Evolutionary conservation across 2,797 vertebrate species (phyloP).

Genomic region (Cyclura pinguis): DNA sequence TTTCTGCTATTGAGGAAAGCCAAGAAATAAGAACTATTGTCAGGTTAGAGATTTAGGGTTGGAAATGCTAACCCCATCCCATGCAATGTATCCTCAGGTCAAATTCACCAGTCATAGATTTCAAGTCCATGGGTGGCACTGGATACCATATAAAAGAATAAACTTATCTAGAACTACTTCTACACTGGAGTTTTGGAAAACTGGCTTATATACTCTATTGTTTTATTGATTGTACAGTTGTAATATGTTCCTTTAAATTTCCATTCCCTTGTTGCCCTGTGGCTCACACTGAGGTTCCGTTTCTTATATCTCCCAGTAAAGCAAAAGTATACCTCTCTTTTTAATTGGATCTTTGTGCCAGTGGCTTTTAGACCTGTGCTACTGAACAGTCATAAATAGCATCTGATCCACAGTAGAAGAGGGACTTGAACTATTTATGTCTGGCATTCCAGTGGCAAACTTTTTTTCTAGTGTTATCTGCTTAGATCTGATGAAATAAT

Average conservation of each 20-base stretch:
- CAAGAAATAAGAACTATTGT: neutral
- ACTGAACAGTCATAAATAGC: constrained; percentile 29
- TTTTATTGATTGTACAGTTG: constrained; percentile 25
- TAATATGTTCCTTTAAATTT: constrained; percentile 27
- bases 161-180: constrained; percentile 4
- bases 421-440: neutral
- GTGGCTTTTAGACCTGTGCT: neutral
- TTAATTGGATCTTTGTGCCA: constrained; percentile 40
- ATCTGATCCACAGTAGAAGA: constrained; percentile 12
- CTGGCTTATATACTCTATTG: neutral
- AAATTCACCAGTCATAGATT: neutral
- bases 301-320: constrained; percentile 22
- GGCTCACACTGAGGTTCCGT: neutral
- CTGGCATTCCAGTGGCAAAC: neutral
- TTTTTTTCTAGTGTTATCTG: neutral
- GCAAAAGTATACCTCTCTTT: neutral
- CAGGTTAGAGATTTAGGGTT: neutral
- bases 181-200: constrained; percentile 12
- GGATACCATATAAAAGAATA: constrained; percentile 17
- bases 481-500: neutral
- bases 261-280: constrained; percentile 15
- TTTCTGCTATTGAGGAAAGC: neutral
- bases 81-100: neutral
- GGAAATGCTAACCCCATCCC: neutral
- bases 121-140: too few species aligned